These are phyloP conservation scores for Carabus problematicus DNA, from an alignment of 2,888 invertebrate genomes.

Conservation along the genomic window DNA sequence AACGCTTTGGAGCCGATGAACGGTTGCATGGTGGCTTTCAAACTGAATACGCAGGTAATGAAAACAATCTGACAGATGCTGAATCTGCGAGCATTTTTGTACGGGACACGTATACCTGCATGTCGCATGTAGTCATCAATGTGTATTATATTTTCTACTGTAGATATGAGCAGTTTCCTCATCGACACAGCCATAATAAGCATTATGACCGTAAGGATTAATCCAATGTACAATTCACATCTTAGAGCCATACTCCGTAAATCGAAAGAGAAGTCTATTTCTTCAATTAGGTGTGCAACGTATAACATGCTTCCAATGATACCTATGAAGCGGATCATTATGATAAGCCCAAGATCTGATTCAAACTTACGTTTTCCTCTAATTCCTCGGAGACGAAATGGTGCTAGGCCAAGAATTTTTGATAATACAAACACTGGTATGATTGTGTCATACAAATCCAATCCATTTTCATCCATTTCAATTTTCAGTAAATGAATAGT, in stretches of 20 bases:
- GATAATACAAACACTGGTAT: constrained; percentile 47
- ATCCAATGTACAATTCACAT: constrained; percentile 47
- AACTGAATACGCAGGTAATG: constrained; percentile 44
- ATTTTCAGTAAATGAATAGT: too few relatives aligned
- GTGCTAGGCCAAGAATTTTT: constrained; percentile 48
- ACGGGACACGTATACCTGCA: constrained; percentile 43
- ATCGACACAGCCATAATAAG: constrained; percentile 44
- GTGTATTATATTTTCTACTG: constrained; percentile 40
- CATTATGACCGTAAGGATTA: constrained; percentile 44
- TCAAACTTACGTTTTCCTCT: constrained; percentile 38
- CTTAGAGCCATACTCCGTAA: constrained; percentile 46
- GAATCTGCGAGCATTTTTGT: constrained; percentile 46
- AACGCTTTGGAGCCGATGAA: constrained; percentile 40
- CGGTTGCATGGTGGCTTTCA: constrained; percentile 44
- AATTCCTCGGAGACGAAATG: constrained; percentile 43
- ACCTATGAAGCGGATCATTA: constrained; percentile 36
- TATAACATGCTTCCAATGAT: constrained; percentile 45
- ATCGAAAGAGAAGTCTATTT: constrained; percentile 30
- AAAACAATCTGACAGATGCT: constrained; percentile 43
- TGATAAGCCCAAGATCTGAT: constrained; percentile 43
- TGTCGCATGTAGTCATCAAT: constrained; percentile 43
- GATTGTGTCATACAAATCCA: constrained; percentile 46
- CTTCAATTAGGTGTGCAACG: constrained; percentile 43
- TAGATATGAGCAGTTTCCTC: constrained; percentile 44
- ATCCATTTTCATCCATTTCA: constrained; percentile 4